Conservation (phyloP, 2,113 vertebrate species). For the Xenopus borealis region DNA sequence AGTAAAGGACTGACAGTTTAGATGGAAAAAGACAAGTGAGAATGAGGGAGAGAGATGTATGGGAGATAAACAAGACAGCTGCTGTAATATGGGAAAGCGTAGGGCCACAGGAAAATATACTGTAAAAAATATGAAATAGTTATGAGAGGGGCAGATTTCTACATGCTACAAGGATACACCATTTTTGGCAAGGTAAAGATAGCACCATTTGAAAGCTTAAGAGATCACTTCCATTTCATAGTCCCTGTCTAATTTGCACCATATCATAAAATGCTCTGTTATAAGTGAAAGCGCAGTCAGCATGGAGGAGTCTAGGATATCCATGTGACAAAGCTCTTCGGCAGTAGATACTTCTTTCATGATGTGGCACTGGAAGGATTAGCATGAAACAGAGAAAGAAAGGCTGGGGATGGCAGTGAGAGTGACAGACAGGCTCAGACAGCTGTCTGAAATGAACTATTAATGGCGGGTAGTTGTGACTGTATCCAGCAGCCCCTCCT, state of each 20-base stretch:
- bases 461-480: slow-evolving; percentile 2
- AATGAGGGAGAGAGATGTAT: neutral
- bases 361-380: neutral
- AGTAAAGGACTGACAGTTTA: neutral
- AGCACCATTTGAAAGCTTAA: no score
- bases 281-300: no score
- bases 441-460: slow-evolving; percentile 26
- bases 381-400: neutral
- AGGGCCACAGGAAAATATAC: no score
- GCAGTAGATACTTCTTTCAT: no score
- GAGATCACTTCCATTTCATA: no score
- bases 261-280: no score
- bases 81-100: neutral
- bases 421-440: slow-evolving; percentile 32
- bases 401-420: neutral
- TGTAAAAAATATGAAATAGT: no score
- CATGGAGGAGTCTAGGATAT: no score
- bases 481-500: neutral
- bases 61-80: neutral
- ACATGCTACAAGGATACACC: no score
- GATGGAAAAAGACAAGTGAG: neutral
- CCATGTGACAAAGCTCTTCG: neutral
- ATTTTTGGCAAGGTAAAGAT: no score
- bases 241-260: no score
- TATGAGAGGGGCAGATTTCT: no score